Conservation (phyloP, 1,140 invertebrate species). For the Pseudomyrmex gracilis region DNA sequence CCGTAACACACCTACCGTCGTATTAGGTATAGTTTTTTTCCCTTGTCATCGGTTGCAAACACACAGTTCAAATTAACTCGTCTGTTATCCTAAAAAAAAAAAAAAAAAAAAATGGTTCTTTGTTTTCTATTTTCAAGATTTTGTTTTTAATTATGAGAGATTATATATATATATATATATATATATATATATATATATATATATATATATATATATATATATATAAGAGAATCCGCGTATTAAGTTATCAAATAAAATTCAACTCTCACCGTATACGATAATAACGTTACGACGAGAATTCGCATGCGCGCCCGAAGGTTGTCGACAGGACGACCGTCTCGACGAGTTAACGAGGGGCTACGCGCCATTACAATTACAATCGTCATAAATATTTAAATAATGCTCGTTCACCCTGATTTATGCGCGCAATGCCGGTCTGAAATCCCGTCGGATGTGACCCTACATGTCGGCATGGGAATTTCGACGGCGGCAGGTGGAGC, state of each 20-base stretch:
- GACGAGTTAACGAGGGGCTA: slow-evolving; percentile 37
- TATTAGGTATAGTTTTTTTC: no score
- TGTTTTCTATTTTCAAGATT: no score
- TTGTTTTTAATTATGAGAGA: no score
- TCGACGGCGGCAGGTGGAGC: slow-evolving; percentile 61
- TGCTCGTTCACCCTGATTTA: slow-evolving; percentile 54
- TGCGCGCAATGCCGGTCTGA: slow-evolving; percentile 43
- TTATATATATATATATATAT: no score
- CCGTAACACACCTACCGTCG: not conserved
- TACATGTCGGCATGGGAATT: slow-evolving; percentile 60
- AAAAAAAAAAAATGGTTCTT: no score
- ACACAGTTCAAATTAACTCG: no score
- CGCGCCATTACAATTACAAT: slow-evolving; percentile 53
- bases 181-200: no score
- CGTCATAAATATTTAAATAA: slow-evolving; percentile 63
- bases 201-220: not conserved
- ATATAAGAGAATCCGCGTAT: not conserved
- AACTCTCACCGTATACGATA: not conserved
- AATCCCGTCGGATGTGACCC: slow-evolving; percentile 52
- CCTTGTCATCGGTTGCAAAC: no score
- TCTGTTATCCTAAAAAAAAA: no score
- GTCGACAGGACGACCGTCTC: slow-evolving; percentile 24
- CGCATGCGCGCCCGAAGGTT: slow-evolving; percentile 16
- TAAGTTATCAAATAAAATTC: not conserved
- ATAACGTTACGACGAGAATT: not conserved